Conservation (phyloP, 2,113 vertebrate genomes). For the Indicator indicator region DNA sequence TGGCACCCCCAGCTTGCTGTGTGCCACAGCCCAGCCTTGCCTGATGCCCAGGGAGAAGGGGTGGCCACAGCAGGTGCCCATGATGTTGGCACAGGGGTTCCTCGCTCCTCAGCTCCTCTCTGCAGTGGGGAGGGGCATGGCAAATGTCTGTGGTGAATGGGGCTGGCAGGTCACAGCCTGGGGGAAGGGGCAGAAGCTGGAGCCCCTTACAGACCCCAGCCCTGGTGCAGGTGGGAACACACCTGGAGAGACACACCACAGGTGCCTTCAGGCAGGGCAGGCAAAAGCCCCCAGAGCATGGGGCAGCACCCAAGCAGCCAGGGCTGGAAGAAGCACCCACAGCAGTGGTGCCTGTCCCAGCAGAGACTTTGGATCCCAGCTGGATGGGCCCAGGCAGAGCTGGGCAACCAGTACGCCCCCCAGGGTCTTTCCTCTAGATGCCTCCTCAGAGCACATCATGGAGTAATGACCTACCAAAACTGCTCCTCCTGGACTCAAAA, state of each 20-base stretch:
- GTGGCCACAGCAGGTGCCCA: too few species aligned
- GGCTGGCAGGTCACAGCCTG: neutral
- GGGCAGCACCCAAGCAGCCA: neutral
- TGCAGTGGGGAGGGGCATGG: neutral
- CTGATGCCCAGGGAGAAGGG: neutral
- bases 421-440: neutral
- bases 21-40: neutral
- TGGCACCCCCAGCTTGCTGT: neutral
- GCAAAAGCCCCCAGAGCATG: neutral
- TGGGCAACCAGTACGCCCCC: neutral
- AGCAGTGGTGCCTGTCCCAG: neutral
- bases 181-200: neutral
- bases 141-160: fast-evolving
- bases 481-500: too few species aligned
- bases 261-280: neutral
- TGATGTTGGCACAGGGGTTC: neutral
- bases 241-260: neutral
- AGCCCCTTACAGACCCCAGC: neutral
- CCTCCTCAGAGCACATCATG: neutral
- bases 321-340: neutral
- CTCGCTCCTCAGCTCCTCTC: neutral
- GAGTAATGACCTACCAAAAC: neutral
- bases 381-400: neutral
- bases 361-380: neutral
- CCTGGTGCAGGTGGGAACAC: neutral